phyloP scores from a whole-genome alignment of 2,797 vertebrate species.

The Aulostomus chinensis region DNA sequence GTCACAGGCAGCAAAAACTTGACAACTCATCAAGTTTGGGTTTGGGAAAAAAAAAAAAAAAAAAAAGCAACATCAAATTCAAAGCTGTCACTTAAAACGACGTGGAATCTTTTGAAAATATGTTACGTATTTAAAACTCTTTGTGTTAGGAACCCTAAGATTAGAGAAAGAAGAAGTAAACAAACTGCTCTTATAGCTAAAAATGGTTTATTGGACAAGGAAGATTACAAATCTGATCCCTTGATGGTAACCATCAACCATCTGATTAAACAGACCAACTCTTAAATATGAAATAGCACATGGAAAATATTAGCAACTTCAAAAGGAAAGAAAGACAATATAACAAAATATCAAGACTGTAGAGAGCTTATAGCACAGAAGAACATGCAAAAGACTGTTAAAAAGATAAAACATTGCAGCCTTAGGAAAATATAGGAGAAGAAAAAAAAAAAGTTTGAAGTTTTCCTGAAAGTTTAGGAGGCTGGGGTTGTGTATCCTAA shows the following conservation, averaged over 20 bases:
- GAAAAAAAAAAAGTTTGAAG: constrained; percentile 5
- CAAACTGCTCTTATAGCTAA: constrained; percentile 48
- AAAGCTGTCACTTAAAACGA: constrained; percentile 6
- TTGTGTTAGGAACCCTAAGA: constrained; percentile 22
- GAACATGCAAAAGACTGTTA: constrained; percentile 29
- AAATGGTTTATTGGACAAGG: constrained; percentile 77
- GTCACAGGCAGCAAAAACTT: too few species aligned
- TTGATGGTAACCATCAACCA: constrained; percentile 50
- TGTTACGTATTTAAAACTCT: too few species aligned
- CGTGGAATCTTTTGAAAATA: too few species aligned
- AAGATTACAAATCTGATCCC: constrained; percentile 66
- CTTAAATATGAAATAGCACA: constrained; percentile 47
- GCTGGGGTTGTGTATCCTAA: constrained; percentile 5
- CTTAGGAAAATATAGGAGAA: constrained; percentile 49
- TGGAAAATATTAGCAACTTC: constrained; percentile 57
- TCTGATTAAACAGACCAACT: constrained; percentile 42
- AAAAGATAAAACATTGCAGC: constrained; percentile 11
- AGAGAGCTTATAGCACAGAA: constrained; percentile 14
- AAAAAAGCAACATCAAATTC: constrained; percentile 43
- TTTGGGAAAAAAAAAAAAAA: too few species aligned
- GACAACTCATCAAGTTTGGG: too few species aligned
- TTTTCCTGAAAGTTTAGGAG: constrained; percentile 11
- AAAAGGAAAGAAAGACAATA: constrained; percentile 15
- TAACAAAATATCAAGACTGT: constrained; percentile 38
- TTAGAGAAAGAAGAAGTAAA: not conserved